Evolutionary conservation across 2,888 invertebrate genomes (phyloP).

Genomic region (Caenorhabditis uteleia): DNA sequence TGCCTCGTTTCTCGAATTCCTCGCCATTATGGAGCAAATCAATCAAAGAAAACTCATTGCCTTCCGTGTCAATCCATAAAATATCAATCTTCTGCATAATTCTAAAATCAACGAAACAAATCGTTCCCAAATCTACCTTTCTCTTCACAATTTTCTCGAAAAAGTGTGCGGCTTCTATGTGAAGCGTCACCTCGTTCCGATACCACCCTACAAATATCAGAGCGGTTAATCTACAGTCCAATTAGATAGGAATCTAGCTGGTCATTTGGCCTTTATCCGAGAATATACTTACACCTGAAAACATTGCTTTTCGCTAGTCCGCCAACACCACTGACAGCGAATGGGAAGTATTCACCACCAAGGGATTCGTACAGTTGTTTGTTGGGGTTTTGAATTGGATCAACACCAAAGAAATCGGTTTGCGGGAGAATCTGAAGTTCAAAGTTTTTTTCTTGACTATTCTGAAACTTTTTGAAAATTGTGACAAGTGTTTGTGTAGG

Average conservation of each 20-base stretch:
- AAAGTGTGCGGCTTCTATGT: constrained; percentile 20
- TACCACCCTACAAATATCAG: constrained; percentile 14
- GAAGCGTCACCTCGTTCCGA: constrained; percentile 13
- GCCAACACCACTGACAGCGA: constrained; percentile 18
- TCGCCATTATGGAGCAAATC: constrained; percentile 5
- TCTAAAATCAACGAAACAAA: too few relatives aligned
- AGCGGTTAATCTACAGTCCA: too few relatives aligned
- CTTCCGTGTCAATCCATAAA: constrained; percentile 26
- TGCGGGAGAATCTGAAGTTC: constrained; percentile 4
- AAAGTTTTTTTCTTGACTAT: too few relatives aligned
- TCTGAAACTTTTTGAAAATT: too few relatives aligned
- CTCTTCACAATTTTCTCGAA: constrained; percentile 8
- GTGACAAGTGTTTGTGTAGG: too few relatives aligned
- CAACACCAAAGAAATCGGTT: constrained; percentile 22
- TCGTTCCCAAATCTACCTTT: too few relatives aligned
- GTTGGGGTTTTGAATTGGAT: constrained; percentile 16
- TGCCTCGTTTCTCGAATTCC: constrained; percentile 5
- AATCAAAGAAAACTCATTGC: constrained; percentile 12
- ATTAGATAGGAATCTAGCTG: too few relatives aligned
- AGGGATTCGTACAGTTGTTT: constrained; percentile 15
- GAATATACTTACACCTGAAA: too few relatives aligned
- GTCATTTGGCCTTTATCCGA: too few relatives aligned
- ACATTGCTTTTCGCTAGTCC: constrained; percentile 13
- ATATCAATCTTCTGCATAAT: constrained; percentile 11
- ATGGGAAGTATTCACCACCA: constrained; percentile 18